These are phyloP conservation scores for Agapetus fuscipes DNA, from an alignment of 2,888 invertebrate species.

Conservation along the genomic window DNA sequence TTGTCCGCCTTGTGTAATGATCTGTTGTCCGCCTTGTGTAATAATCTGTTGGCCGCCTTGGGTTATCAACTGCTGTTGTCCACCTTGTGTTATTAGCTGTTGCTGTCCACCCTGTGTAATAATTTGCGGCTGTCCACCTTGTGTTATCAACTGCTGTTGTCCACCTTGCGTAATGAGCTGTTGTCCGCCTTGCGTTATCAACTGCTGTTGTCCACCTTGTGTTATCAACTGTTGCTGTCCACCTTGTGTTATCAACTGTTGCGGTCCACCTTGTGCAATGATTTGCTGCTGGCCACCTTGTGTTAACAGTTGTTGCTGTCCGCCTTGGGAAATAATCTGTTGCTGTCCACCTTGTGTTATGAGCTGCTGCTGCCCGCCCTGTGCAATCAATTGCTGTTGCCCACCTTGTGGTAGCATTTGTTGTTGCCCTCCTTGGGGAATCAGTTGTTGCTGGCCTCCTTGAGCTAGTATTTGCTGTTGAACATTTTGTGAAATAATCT, in stretches of 20 bases:
- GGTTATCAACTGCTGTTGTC: slow-evolving; percentile 9
- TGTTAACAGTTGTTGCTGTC: too few species aligned
- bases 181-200: slow-evolving; percentile 38
- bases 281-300: slow-evolving; percentile 31
- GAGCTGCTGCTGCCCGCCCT: slow-evolving; percentile 38
- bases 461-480: slow-evolving; percentile 39
- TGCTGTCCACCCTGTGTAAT: slow-evolving; percentile 35
- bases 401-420: slow-evolving; percentile 39
- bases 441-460: slow-evolving; percentile 36
- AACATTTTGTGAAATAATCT: too few species aligned
- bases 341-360: slow-evolving; percentile 28
- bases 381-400: slow-evolving; percentile 32
- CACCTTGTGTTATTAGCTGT: slow-evolving; percentile 29
- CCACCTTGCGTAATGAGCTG: slow-evolving; percentile 29
- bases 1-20: slow-evolving; percentile 38
- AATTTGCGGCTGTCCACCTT: slow-evolving; percentile 30
- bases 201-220: slow-evolving; percentile 28
- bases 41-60: slow-evolving; percentile 24
- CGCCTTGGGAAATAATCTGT: too few species aligned
- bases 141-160: slow-evolving; percentile 31
- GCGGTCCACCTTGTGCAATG: slow-evolving; percentile 33
- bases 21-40: slow-evolving; percentile 36
- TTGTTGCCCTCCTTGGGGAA: slow-evolving; percentile 23
- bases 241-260: slow-evolving; percentile 30
- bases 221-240: slow-evolving; percentile 9